phyloP scores from a whole-genome alignment of 2,113 vertebrate species.

The Antechinus stuartii region DNA sequence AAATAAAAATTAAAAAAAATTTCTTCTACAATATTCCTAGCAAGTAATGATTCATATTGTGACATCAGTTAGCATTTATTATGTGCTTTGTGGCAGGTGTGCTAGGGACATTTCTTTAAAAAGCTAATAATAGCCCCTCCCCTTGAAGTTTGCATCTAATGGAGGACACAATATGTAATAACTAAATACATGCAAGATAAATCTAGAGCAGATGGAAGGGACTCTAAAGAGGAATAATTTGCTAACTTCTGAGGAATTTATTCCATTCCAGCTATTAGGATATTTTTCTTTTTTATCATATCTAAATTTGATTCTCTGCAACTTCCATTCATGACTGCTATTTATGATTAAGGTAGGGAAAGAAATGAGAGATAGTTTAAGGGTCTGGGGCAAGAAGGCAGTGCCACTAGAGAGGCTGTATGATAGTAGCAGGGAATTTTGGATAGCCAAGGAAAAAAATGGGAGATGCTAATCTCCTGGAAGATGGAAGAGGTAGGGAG shows the following conservation, averaged over 20 bases:
- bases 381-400: background rate
- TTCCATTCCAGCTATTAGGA: background rate
- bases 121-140: too few species aligned
- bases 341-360: background rate
- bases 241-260: background rate
- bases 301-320: background rate
- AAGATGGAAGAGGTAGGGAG: background rate
- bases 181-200: background rate
- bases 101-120: too few species aligned
- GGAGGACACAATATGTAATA: too few species aligned
- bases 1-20: too few species aligned
- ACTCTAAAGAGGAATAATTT: background rate
- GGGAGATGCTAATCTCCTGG: background rate
- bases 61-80: background rate
- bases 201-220: background rate
- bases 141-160: too few species aligned
- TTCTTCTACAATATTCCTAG: background rate
- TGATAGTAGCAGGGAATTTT: background rate
- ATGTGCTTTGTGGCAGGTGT: background rate
- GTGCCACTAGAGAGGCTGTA: background rate
- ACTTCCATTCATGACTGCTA: background rate
- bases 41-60: background rate
- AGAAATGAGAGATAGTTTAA: background rate
- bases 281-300: background rate
- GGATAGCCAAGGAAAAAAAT: background rate